Evolutionary conservation across 2,113 vertebrate species (phyloP).

Genomic region (Andinoacara biseriatus): DNA sequence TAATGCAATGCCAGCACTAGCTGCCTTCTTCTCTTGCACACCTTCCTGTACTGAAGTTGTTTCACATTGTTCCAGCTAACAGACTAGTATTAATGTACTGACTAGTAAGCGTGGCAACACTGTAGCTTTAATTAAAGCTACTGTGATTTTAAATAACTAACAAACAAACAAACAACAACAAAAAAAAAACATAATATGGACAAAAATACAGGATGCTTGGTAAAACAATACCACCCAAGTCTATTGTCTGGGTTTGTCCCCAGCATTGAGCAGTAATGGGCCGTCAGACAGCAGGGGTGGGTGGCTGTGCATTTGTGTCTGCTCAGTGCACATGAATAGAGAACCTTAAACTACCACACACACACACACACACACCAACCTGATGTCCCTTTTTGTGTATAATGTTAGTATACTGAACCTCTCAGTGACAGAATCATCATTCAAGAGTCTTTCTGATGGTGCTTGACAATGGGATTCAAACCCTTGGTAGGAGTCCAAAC

Average conservation of each 20-base stretch:
- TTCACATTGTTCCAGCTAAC: not conserved
- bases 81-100: not conserved
- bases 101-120: not conserved
- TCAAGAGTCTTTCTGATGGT: rapidly evolving
- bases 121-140: not conserved
- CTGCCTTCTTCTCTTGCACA: not conserved
- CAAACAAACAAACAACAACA: not conserved
- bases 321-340: slow-evolving; percentile 20
- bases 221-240: not conserved
- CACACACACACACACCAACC: slow-evolving; percentile 1
- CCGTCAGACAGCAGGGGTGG: slow-evolving; percentile 6
- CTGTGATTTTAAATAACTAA: not conserved
- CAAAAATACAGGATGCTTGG: not conserved
- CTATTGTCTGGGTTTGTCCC: slow-evolving; percentile 41
- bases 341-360: slow-evolving; percentile 11
- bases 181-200: not conserved
- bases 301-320: not conserved
- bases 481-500: not conserved
- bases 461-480: not conserved
- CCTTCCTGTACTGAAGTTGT: not conserved
- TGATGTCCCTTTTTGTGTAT: slow-evolving; percentile 18
- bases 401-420: not conserved
- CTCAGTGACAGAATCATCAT: not conserved
- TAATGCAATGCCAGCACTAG: too few relatives aligned
- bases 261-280: slow-evolving; percentile 30